phyloP scores from a whole-genome alignment of 2,113 vertebrate genomes.

The Pungitius pungitius region DNA sequence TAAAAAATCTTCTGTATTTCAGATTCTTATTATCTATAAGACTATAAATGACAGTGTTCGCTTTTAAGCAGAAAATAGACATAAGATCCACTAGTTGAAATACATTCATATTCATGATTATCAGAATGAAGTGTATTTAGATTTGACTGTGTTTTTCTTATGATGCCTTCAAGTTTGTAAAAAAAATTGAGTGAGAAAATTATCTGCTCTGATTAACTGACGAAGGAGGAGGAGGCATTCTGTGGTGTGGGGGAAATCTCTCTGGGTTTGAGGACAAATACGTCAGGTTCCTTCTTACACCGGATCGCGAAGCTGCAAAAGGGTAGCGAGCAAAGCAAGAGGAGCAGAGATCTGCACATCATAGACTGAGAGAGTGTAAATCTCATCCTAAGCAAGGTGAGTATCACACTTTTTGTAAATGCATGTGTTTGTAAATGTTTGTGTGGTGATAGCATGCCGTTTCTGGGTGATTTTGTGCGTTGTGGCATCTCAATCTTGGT shows the following conservation, averaged over 20 bases:
- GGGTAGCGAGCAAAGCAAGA: slow-evolving; percentile 39
- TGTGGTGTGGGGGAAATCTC: slow-evolving; percentile 65
- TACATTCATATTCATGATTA: background rate
- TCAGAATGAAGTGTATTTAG: background rate
- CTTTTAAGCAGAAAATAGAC: background rate
- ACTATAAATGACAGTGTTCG: background rate
- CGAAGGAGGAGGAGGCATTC: slow-evolving; percentile 76
- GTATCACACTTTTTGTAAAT: slow-evolving; percentile 41
- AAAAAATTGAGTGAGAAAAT: slow-evolving; percentile 54
- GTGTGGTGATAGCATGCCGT: background rate
- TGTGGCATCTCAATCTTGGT: background rate
- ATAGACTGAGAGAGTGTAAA: slow-evolving; percentile 31
- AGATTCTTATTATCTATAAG: background rate
- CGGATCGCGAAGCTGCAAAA: slow-evolving; percentile 62
- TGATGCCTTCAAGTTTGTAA: slow-evolving; percentile 23
- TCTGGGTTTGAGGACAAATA: slow-evolving; percentile 73
- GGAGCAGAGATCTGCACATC: slow-evolving; percentile 53
- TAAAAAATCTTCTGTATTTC: background rate
- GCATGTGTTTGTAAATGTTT: slow-evolving; percentile 7
- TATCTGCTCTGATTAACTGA: slow-evolving; percentile 77
- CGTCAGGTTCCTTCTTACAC: slow-evolving; percentile 65
- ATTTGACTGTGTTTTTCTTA: background rate
- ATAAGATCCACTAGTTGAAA: background rate
- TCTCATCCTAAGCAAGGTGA: slow-evolving; percentile 54
- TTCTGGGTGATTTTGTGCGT: slow-evolving; percentile 18